Evolutionary conservation across 2,113 vertebrate species (phyloP), one percentile per base, ranked within the genome.

Genomic region (Xenopus tropicalis): DNA sequence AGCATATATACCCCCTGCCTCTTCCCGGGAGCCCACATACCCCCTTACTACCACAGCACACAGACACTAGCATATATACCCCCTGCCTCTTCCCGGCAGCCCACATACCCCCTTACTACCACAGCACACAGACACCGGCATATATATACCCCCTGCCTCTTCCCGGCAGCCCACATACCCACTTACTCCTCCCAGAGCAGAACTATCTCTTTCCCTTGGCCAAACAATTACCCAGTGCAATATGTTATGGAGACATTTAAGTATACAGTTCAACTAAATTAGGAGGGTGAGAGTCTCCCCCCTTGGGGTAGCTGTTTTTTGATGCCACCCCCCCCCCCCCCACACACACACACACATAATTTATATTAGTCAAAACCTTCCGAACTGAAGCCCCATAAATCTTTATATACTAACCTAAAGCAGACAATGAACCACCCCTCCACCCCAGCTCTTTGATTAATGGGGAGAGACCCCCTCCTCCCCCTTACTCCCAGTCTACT

Each of bases 391-490:
- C 42, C 42, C 72, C 72, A 74, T 74, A 74, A 74, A 74, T 74
- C 72, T 74, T 74, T 74, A 74, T 68, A 74, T 61, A 68, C 65
- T 74, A 74, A 74, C 72, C 66, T 68, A 74, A 74, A 74, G 72
- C 72, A 74, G 72, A 74, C 72, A 74, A 74, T 74, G 58, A 68
- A 51, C 72, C 25, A 57, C 65, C 58, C 65, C 56, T 57, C 65
- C 44, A 21, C 52, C 46, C 52, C 61, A 42, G 65, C 46, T 48
- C 23, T 6, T 56, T 74, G 72, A 74, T 74, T 74, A 74, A 74
- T 74, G 72, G 72, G 72, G 72, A 67, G 72, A 68, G 44, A 52
- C 57, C 65, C 72, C 72, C 72, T 23, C 37, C 6, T 9, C 16
- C 62, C 37, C 62, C 62, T 43, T 46, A 21, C 42, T 43, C 37